A percentile compares a stretch with the other conserved stretches of the same genome.
phyloP scores from a whole-genome alignment of 2,797 vertebrate genomes.

The Sardinella longiceps region DNA sequence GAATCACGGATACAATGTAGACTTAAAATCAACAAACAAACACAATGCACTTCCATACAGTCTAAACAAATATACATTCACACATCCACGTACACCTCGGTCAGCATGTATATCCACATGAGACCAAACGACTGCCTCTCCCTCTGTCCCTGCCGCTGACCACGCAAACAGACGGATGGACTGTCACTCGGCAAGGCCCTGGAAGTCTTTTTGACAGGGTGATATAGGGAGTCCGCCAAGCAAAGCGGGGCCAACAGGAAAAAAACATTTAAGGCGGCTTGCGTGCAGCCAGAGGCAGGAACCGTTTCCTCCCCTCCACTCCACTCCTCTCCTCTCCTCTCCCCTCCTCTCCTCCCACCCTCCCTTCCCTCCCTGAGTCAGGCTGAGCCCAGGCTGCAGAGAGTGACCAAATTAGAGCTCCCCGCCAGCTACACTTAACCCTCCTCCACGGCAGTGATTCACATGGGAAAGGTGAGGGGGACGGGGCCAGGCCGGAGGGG shows the following conservation, averaged over 20 bases:
- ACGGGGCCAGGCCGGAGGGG: constrained; percentile 33
- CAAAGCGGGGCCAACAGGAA: constrained; percentile 65
- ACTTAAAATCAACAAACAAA: not conserved
- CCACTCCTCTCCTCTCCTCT: not conserved
- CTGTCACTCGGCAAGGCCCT: constrained; percentile 21
- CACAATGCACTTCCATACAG: not conserved
- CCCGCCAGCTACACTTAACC: constrained; percentile 54
- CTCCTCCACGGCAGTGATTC: constrained; percentile 54
- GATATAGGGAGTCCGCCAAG: constrained; percentile 50
- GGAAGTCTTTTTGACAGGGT: constrained; percentile 55
- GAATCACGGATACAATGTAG: not conserved
- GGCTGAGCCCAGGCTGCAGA: not conserved
- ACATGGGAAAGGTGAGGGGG: constrained; percentile 72
- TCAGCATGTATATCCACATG: not conserved
- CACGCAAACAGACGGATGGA: constrained; percentile 18
- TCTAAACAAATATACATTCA: not conserved
- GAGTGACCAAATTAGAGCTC: constrained; percentile 69
- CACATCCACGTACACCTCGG: not conserved
- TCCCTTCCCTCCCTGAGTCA: not conserved
- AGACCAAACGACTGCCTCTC: not conserved
- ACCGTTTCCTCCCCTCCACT: constrained; percentile 68
- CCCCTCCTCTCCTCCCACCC: not conserved
- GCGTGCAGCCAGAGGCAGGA: constrained; percentile 70
- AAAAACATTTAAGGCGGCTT: constrained; percentile 59
- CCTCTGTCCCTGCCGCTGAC: not conserved